These are phyloP conservation scores for Microchirus variegatus DNA, from an alignment of 2,797 vertebrate genomes.

Conservation along the genomic window DNA sequence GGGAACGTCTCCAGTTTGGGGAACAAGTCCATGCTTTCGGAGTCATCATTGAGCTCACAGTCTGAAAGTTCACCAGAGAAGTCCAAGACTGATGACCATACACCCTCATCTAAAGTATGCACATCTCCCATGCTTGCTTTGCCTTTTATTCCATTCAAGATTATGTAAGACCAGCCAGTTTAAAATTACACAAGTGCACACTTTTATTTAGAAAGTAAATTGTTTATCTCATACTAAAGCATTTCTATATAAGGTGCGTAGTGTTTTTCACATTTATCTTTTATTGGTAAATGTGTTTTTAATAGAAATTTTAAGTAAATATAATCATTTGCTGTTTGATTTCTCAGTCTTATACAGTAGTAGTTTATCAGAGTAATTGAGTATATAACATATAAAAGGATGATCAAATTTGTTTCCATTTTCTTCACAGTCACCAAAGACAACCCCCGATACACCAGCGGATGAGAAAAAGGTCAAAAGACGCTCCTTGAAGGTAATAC, in stretches of 20 bases:
- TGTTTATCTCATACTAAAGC: no score
- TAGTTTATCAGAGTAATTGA: background rate
- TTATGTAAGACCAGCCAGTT: no score
- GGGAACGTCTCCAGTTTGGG: constrained; percentile 76
- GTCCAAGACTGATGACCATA: constrained; percentile 53
- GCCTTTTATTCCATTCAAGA: background rate
- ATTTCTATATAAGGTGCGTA: no score
- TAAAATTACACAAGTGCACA: no score
- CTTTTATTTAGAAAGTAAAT: no score
- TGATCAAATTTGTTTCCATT: background rate
- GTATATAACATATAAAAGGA: background rate
- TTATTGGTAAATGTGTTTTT: no score
- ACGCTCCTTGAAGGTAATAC: constrained; percentile 78
- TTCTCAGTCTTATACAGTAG: no score
- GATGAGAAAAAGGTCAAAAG: constrained; percentile 75
- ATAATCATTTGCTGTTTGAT: no score
- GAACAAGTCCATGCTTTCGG: constrained; percentile 80
- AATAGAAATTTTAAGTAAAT: no score
- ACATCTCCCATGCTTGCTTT: background rate
- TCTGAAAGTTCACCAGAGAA: constrained; percentile 88
- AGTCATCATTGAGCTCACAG: constrained; percentile 80
- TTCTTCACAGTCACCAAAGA: constrained; percentile 64
- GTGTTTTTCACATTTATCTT: no score
- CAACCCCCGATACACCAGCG: constrained; percentile 55
- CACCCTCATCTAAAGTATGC: constrained; percentile 71